Evolutionary conservation across 1,140 invertebrate species (phyloP).

Genomic region (Brachionus manjavacas): DNA sequence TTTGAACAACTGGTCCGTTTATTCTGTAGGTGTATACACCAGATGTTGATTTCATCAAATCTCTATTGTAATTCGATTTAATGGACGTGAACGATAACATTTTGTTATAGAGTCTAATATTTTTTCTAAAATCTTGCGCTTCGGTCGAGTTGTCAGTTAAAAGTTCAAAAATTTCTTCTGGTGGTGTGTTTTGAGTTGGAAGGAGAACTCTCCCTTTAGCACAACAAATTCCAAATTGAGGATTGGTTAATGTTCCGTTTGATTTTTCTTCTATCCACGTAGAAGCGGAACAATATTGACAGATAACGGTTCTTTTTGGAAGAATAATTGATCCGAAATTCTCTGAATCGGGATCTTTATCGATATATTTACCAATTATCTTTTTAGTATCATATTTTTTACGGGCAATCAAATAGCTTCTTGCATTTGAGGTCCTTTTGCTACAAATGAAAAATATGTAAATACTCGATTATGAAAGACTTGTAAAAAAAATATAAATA

Average conservation of each 20-base stretch:
- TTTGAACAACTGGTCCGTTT: background rate
- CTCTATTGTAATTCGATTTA: background rate
- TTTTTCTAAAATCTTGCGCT: background rate
- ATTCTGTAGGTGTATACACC: conserved; percentile 15
- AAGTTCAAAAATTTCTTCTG: background rate
- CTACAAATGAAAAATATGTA: too few species aligned
- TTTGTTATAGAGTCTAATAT: background rate
- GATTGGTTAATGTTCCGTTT: background rate
- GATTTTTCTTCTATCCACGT: background rate
- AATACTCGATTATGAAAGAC: too few species aligned
- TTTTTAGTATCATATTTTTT: background rate
- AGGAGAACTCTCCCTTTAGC: background rate
- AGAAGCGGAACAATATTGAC: background rate
- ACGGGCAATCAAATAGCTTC: background rate
- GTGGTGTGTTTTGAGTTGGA: background rate
- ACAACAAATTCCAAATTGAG: background rate
- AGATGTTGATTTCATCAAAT: background rate
- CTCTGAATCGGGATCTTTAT: background rate
- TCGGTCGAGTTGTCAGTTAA: background rate
- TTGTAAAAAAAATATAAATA: too few species aligned
- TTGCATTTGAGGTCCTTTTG: too few species aligned
- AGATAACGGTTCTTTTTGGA: background rate
- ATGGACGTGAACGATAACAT: conserved; percentile 2
- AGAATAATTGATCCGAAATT: background rate
- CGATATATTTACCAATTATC: background rate